phyloP scores from a whole-genome alignment of 2,113 vertebrate species.

The Oceanodroma tethys region DNA sequence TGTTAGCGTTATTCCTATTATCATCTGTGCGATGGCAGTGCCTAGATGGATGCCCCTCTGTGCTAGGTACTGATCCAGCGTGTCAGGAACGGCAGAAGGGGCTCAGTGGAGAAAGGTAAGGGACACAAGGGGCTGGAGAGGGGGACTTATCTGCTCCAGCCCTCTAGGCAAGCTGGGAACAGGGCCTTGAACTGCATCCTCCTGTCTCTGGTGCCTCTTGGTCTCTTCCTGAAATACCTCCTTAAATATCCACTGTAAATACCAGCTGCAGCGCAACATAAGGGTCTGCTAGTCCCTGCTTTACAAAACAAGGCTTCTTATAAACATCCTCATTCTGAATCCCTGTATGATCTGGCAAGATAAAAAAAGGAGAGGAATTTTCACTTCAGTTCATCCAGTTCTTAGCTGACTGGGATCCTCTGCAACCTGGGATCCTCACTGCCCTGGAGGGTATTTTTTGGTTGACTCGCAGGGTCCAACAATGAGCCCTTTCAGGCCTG shows the following conservation, averaged over 20 bases:
- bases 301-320: slow-evolving; percentile 8
- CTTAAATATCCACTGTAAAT: background rate
- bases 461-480: background rate
- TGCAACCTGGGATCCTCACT: background rate
- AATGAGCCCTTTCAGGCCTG: background rate
- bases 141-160: background rate
- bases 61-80: background rate
- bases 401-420: accelerated
- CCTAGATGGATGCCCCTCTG: background rate
- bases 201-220: background rate
- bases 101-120: background rate
- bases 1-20: background rate
- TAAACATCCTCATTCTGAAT: background rate
- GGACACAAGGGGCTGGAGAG: background rate
- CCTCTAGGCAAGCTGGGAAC: background rate
- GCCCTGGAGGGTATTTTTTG: background rate
- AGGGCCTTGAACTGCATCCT: background rate
- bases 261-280: background rate
- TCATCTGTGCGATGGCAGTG: background rate
- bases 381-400: background rate
- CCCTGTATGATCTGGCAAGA: background rate
- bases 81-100: background rate
- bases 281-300: background rate
- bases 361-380: background rate
- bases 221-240: background rate